These are phyloP conservation scores for Sphinx pinastri DNA, from an alignment of 2,888 invertebrate genomes.

Conservation along the genomic window DNA sequence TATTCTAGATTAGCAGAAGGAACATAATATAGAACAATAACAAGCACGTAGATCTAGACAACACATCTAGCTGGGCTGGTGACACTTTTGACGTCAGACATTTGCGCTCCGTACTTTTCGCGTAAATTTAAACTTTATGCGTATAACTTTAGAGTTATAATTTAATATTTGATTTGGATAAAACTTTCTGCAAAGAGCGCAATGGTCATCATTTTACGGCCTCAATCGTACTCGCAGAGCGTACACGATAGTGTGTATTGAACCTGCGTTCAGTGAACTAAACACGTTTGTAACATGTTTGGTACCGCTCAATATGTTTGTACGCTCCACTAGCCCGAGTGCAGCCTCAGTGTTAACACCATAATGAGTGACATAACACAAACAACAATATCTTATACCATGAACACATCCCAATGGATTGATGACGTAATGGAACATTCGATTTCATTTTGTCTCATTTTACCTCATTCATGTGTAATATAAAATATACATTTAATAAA, in stretches of 20 bases:
- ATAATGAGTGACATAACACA: conserved; percentile 10
- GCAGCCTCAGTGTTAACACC: background rate
- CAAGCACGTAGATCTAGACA: conserved; percentile 15
- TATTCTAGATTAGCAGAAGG: conserved; percentile 8
- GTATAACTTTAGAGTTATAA: too few species aligned
- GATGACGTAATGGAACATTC: background rate
- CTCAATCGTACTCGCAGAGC: too few species aligned
- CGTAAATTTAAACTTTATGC: background rate
- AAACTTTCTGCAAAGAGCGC: too few species aligned
- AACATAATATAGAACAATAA: conserved; percentile 7
- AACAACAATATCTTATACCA: background rate
- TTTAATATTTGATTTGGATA: too few species aligned
- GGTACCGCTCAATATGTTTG: too few species aligned
- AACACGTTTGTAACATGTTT: too few species aligned
- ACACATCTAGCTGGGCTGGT: background rate
- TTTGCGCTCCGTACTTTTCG: background rate
- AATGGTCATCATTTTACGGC: too few species aligned
- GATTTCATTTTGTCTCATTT: background rate
- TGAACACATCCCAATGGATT: background rate
- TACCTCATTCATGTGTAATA: too few species aligned
- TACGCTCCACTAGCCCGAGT: too few species aligned
- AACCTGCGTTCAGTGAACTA: too few species aligned
- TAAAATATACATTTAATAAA: too few species aligned
- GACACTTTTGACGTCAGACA: background rate
- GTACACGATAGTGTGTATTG: too few species aligned